phyloP scores from a whole-genome alignment of 2,888 invertebrate genomes.

The Helicoverpa assulta region DNA sequence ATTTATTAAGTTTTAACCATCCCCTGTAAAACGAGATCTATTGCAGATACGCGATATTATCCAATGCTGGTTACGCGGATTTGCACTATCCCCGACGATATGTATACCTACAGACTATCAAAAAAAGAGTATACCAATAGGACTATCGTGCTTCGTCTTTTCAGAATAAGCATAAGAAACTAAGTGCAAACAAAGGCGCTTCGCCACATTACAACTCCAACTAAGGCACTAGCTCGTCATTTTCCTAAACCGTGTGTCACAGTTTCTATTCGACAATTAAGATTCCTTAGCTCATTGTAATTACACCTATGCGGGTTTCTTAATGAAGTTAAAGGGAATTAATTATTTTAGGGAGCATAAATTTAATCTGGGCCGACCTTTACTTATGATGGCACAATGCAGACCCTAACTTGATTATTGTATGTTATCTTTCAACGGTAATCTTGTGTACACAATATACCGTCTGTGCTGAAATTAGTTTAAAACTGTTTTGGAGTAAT shows the following conservation, averaged over 20 bases:
- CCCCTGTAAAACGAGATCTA: too few species aligned
- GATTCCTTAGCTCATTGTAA: slow-evolving; percentile 90
- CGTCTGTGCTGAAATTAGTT: slow-evolving; percentile 47
- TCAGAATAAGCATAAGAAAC: too few species aligned
- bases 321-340: slow-evolving; percentile 90
- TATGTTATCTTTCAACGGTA: slow-evolving; percentile 71
- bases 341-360: slow-evolving; percentile 88
- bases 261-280: slow-evolving; percentile 88
- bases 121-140: too few species aligned
- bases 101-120: too few species aligned
- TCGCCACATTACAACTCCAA: neutral
- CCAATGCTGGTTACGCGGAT: too few species aligned
- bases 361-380: slow-evolving; percentile 87
- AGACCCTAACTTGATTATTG: slow-evolving; percentile 76
- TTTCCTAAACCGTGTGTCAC: slow-evolving; percentile 67
- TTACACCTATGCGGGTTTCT: slow-evolving; percentile 90
- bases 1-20: too few species aligned
- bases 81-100: too few species aligned
- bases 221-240: slow-evolving; percentile 10
- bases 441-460: slow-evolving; percentile 65
- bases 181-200: too few species aligned
- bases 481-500: slow-evolving; percentile 14
- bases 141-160: too few species aligned
- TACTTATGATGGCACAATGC: slow-evolving; percentile 83
- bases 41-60: too few species aligned